A percentile compares a stretch with the other conserved stretches of the same genome.
These are phyloP conservation scores for Astropecten irregularis DNA, from an alignment of 53 echinoderm and acorn worm genomes.

Conservation along the genomic window DNA sequence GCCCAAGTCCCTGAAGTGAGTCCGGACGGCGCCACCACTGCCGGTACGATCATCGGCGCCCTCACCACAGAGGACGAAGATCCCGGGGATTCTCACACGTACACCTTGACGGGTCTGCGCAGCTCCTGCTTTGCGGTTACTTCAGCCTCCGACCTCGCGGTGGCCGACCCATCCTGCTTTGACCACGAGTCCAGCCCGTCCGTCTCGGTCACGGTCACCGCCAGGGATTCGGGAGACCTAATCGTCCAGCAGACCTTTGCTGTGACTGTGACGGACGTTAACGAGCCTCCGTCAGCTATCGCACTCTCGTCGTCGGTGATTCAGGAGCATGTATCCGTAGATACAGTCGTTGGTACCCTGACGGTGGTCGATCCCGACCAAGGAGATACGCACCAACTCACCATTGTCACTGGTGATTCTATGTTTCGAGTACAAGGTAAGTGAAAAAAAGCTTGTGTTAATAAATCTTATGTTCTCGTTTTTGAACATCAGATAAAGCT, in stretches of 20 bases:
- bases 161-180: slow-evolving; percentile 40
- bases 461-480: too few species aligned
- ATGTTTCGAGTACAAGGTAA: slow-evolving; percentile 37
- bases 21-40: slow-evolving; percentile 13
- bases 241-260: slow-evolving; percentile 22
- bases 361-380: slow-evolving; percentile 57
- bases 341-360: slow-evolving; percentile 49
- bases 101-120: not conserved
- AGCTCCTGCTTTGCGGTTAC: slow-evolving; percentile 43
- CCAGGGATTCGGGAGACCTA: slow-evolving; percentile 28
- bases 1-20: slow-evolving; percentile 29
- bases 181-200: slow-evolving; percentile 46
- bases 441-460: not conserved
- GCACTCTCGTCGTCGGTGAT: slow-evolving; percentile 41
- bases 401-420: slow-evolving; percentile 1
- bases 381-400: slow-evolving; percentile 51
- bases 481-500: too few species aligned
- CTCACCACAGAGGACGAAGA: slow-evolving; percentile 65
- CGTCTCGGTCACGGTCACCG: slow-evolving; percentile 2
- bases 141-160: not conserved
- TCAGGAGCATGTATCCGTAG: slow-evolving; percentile 33
- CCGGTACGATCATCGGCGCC: slow-evolving; percentile 48
- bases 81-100: slow-evolving; percentile 45
- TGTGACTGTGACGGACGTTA: slow-evolving; percentile 42
- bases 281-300: slow-evolving; percentile 45